These are phyloP conservation scores for Trinorchestia longiramus DNA, from an alignment of 1,140 invertebrate genomes.

Conservation along the genomic window DNA sequence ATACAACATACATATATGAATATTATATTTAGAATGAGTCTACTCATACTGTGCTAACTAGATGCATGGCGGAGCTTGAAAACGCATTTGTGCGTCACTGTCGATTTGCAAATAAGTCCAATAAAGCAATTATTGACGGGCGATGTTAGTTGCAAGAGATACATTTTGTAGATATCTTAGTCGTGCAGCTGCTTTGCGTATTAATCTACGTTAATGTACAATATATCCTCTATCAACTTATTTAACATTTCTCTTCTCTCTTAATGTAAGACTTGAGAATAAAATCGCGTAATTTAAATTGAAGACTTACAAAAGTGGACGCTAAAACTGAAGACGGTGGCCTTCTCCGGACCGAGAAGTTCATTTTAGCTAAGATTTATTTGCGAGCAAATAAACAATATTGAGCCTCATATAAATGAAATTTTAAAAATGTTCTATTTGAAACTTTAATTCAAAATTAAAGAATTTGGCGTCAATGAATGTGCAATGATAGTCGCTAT, in stretches of 20 bases:
- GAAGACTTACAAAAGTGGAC: neutral
- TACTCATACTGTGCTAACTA: neutral
- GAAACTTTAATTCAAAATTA: neutral
- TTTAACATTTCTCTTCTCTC: neutral
- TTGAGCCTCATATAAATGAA: neutral
- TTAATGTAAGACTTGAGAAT: neutral
- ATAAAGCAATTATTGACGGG: neutral
- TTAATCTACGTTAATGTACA: slow-evolving; percentile 22
- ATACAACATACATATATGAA: neutral
- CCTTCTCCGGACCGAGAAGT: neutral
- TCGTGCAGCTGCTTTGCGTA: neutral
- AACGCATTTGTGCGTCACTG: neutral
- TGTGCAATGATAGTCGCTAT: no score
- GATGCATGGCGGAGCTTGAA: neutral
- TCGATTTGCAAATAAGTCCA: neutral
- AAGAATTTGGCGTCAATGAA: neutral
- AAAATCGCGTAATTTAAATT: neutral
- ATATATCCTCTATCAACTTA: neutral
- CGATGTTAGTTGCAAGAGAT: neutral
- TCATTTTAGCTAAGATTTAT: neutral
- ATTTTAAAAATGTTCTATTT: neutral
- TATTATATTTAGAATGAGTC: neutral
- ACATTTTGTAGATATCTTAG: neutral
- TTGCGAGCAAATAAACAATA: neutral
- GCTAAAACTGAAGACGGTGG: neutral